Percentiles rank a stretch among this genome's conserved stretches.
These are phyloP conservation scores for Musca domestica DNA, from an alignment of 1,140 invertebrate species.

Conservation along the genomic window DNA sequence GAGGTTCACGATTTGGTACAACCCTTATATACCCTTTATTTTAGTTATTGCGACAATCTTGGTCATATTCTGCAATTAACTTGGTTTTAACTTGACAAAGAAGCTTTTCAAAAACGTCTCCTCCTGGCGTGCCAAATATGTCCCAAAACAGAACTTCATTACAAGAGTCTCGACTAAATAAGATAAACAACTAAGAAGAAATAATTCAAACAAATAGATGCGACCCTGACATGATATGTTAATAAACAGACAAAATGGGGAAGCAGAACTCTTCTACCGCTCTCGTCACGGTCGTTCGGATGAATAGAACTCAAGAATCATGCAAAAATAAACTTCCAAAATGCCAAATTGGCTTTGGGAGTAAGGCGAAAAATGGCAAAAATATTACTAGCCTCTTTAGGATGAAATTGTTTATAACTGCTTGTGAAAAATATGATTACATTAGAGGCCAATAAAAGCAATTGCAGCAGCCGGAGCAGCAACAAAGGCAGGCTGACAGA, in stretches of 20 bases:
- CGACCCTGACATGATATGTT: slow-evolving; percentile 17
- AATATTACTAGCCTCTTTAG: neutral
- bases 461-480: neutral
- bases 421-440: slow-evolving; percentile 6
- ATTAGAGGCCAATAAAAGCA: slow-evolving; percentile 7
- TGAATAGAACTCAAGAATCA: too few species aligned
- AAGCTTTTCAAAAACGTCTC: too few species aligned
- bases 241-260: slow-evolving; percentile 1
- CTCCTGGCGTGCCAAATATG: neutral
- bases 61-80: too few species aligned
- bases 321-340: too few species aligned
- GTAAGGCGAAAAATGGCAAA: neutral
- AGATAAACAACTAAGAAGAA: slow-evolving; percentile 9
- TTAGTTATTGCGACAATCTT: too few species aligned
- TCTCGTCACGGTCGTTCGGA: too few species aligned
- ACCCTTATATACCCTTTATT: too few species aligned
- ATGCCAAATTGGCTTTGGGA: neutral
- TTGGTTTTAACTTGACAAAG: too few species aligned
- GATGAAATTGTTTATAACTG: neutral
- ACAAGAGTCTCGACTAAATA: neutral
- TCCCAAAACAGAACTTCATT: neutral
- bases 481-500: neutral
- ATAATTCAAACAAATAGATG: slow-evolving; percentile 13
- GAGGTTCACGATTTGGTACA: too few species aligned
- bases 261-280: too few species aligned